Evolutionary conservation across 2,888 invertebrate genomes (phyloP), one percentile per base, ranked within the genome.

Genomic region (Lepetodrilus schrolli): DNA sequence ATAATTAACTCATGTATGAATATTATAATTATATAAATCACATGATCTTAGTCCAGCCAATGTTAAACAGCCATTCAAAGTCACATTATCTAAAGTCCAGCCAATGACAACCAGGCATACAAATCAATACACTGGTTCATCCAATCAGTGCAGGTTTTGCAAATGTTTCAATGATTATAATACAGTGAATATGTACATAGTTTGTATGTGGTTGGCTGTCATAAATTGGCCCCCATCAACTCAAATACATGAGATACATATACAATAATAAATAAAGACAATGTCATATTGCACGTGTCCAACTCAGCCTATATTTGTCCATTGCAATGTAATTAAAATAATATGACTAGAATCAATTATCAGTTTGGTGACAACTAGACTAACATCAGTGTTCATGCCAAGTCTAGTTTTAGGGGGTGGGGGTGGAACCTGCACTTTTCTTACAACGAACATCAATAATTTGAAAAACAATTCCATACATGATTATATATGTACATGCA

Each of bases 101-200:
- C n/a, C n/a, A n/a, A n/a, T n/a, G n/a, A n/a, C n/a, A n/a, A n/a
- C n/a, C n/a, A n/a, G n/a, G n/a, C n/a, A n/a, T n/a, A n/a, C n/a
- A n/a, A n/a, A n/a, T n/a, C n/a, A n/a, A n/a, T n/a, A n/a, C n/a
- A n/a, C 43, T 43, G 13, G 17, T 2, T 17, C 43, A 43, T 43
- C 43, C 43, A 43, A 43, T 43, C 43, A 43, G 43, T 43, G 43
- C n/a, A 13, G 13, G 43, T 43, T 13, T 43, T 7, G 17, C 43
- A 43, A 43, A 43, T 43, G 43, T 58, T 17, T n/a, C 26, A 17
- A 58, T 58, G 58, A 13, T 58, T 58, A 58, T 58, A 30, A n/a
- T 58, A 58, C 34, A 58, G 58, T 58, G 58, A 58, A 34, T 58
- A 58, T 58, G 17, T 58, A 58, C 58, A 58, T 30, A n/a, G n/a